A percentile compares a stretch with the other conserved stretches of the same genome.
Evolutionary conservation across 2,888 invertebrate species (phyloP).

Genomic region (Rhingia campestris): DNA sequence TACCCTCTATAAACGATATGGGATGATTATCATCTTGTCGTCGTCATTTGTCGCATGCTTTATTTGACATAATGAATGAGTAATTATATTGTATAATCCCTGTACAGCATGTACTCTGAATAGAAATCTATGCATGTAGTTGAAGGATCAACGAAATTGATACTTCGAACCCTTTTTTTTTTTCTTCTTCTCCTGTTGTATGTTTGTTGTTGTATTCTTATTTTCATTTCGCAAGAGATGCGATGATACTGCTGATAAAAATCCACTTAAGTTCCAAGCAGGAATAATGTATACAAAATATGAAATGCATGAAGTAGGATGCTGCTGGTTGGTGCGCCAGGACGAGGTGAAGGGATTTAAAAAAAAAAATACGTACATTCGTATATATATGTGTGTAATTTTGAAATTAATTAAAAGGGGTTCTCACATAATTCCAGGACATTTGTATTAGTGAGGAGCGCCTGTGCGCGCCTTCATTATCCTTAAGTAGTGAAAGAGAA

Average conservation of each 20-base stretch:
- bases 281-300: conserved; percentile 56
- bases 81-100: conserved; percentile 72
- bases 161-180: conserved; percentile 71
- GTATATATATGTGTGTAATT: conserved; percentile 22
- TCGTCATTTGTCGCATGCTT: conserved; percentile 69
- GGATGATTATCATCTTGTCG: conserved; percentile 49
- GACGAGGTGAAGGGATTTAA: too few relatives aligned
- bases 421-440: conserved; percentile 51
- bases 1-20: conserved; percentile 23
- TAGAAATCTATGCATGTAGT: conserved; percentile 45
- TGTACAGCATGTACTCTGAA: conserved; percentile 35
- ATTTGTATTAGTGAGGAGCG: conserved; percentile 60
- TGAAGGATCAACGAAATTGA: conserved; percentile 72
- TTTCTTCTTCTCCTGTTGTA: neutral
- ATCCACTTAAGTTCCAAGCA: conserved; percentile 66
- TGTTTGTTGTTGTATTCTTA: too few relatives aligned
- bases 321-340: too few relatives aligned
- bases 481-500: conserved; percentile 59
- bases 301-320: conserved; percentile 40
- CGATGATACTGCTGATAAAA: conserved; percentile 71
- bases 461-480: conserved; percentile 45
- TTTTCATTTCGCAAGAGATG: conserved; percentile 43
- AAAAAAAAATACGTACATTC: conserved; percentile 15
- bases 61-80: conserved; percentile 74
- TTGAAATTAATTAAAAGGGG: conserved; percentile 66